phyloP scores from a whole-genome alignment of 2,797 vertebrate species.

The Lacerta bilineata region DNA sequence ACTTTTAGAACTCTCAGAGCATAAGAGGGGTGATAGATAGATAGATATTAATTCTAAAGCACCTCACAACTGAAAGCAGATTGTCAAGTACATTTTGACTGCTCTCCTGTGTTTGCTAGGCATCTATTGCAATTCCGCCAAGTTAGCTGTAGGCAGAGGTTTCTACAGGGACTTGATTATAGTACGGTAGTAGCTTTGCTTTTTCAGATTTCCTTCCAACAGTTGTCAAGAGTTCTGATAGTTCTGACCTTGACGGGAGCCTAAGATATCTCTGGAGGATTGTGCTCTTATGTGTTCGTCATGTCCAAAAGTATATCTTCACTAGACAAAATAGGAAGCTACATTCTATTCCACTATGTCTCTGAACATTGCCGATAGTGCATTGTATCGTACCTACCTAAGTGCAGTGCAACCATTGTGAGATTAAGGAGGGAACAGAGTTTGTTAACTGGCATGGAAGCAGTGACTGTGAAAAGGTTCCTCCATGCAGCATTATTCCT shows the following conservation, averaged over 20 bases:
- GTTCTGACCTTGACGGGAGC: not conserved
- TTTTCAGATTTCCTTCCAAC: not conserved
- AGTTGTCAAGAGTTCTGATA: not conserved
- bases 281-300: not conserved
- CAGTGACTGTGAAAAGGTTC: not conserved
- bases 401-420: not conserved
- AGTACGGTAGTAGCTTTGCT: not conserved
- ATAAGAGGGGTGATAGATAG: not conserved
- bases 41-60: conserved; percentile 25
- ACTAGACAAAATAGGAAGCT: not conserved
- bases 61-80: conserved; percentile 33
- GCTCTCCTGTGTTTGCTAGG: conserved; percentile 45
- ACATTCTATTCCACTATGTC: too few relatives aligned
- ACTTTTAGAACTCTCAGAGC: conserved; percentile 4
- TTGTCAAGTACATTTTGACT: conserved; percentile 37
- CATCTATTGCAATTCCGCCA: conserved; percentile 29
- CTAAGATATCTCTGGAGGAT: not conserved
- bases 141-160: conserved; percentile 44
- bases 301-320: not conserved
- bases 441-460: not conserved
- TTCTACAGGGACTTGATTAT: not conserved
- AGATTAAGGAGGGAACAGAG: not conserved
- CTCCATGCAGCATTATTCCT: not conserved
- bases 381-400: not conserved
- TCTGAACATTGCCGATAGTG: not conserved